Base-by-base conservation (phyloP, 2,113 vertebrate genomes). In the Syngnathoides biaculeatus region DNA sequence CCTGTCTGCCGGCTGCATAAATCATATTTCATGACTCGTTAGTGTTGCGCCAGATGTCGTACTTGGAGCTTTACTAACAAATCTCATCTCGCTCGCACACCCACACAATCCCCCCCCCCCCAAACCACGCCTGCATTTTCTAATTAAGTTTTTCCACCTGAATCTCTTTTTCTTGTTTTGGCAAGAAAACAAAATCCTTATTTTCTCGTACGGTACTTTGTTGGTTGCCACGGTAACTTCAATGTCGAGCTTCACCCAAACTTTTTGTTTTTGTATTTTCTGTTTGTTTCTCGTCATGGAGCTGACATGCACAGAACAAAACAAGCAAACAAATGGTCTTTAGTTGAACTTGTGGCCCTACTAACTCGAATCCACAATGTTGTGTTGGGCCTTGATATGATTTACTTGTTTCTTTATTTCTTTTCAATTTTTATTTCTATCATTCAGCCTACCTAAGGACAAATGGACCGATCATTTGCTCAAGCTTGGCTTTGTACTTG, bases 311-410 rank as follows among this genome's bases (percentile, higher is more conserved):
- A 86, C 86, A 89, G 89, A 93, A 90, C 89, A 91, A 93, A 93
- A 91, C 91, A 83, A 85, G 85, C 83, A 85, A 88, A 86, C 77
- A 90, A 93, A 93, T 93, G 92, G 92, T 93, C 92, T 93, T 93
- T 93, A 93, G 91, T 79, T 87, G 83, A 89, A 85, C 88, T 86
- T 89, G 78, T 81, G 74, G 84, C 79, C 84, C 81, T 58, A 80
- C 82, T 78, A 85, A 82, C 74, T 76, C 64, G 47, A 71, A 70
- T 83, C 79, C 83, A 89, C 87, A 82, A 86, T 79, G 80, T 84
- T 75, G 77, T 90, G 80, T 87, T 84, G 74, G 79, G 78, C 73
- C 78, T 84, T 84, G 65, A 73, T 84, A 89, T 90, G 56, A 76
- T 79, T 90, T 86, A 62, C 48, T 81, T 82, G 67, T 83, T 79